Base-by-base conservation (phyloP, 2,888 invertebrate species). In the Hypolimnas misippus region DNA sequence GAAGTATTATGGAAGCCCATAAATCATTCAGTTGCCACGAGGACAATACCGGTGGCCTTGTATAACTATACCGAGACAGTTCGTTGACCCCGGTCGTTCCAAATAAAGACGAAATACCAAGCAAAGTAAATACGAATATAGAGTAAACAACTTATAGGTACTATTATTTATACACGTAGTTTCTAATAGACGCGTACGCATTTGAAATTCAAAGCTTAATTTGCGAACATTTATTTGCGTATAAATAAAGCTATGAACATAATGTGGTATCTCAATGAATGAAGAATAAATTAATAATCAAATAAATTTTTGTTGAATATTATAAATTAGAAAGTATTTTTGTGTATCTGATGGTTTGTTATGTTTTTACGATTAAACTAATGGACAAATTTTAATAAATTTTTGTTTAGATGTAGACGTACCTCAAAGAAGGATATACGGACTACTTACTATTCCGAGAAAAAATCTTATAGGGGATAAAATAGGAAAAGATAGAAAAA, bases 31-130 rank as follows among this genome's bases (percentile, higher is more conserved):
- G 63, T 64, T 56, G 67, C 59, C 57, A 70, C 77, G 77, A 77
- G 77, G 81, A 83, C 81, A 82, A 77, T 81, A 81, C 76, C 71
- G 73, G 75, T 78, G 85, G 84, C 86, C 84, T 86, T 86, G 84
- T 74, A 71, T 70, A 62, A 70, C 75, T 79, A 76, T 72, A 78
- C 73, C 69, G 72, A 72, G 72, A 70, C 73, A 73, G 85, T 76
- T 81, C 83, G 79, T 50, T 73, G 83, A 79, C 76, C 84, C 63
- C 69, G 58, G 25, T 58, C 67, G 76, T 72, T 77, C 79, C 81
- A 77, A 82, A 83, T 82, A 77, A 75, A 80, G 79, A 80, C 75
- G 61, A 73, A 79, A 79, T 80, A 78, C 78, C 73, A 67, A 74
- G 54, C 68, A 69, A 70, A 70, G 71, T 77, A 74, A 74, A 72